phyloP scores from a whole-genome alignment of 2,888 invertebrate species.

The Drosophila eohydei region DNA sequence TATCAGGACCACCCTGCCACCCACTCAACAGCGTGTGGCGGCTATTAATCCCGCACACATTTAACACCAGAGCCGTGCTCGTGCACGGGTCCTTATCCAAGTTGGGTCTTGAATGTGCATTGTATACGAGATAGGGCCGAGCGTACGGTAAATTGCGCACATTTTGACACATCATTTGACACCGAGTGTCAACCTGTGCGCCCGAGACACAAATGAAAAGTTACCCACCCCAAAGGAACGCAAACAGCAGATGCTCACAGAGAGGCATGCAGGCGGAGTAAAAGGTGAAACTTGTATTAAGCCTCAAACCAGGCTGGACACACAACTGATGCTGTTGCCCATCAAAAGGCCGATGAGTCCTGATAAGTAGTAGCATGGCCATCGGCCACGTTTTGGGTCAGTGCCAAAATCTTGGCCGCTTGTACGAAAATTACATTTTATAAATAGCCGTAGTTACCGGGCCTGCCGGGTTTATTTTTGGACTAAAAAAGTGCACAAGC shows the following conservation, averaged over 20 bases:
- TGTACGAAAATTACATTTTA: constrained; percentile 57
- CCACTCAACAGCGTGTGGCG: constrained; percentile 54
- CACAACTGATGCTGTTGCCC: constrained; percentile 39
- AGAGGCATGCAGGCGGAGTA: constrained; percentile 30
- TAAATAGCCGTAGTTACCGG: constrained; percentile 47
- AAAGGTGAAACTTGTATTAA: constrained; percentile 59
- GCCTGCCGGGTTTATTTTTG: constrained; percentile 42
- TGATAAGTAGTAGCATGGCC: constrained; percentile 48
- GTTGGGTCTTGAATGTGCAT: constrained; percentile 19
- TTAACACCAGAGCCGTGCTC: constrained; percentile 44
- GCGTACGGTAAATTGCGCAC: constrained; percentile 75
- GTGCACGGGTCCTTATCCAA: neutral
- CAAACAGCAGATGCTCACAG: neutral
- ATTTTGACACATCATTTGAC: constrained; percentile 83
- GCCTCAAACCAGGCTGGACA: constrained; percentile 33
- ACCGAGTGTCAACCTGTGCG: constrained; percentile 70
- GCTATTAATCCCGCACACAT: constrained; percentile 73
- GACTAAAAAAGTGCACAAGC: constrained; percentile 39
- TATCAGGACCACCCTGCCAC: constrained; percentile 11
- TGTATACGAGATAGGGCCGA: constrained; percentile 37
- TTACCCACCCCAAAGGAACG: constrained; percentile 34
- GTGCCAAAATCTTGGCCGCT: constrained; percentile 46
- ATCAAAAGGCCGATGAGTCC: constrained; percentile 55
- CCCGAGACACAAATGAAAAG: constrained; percentile 74
- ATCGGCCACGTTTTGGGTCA: constrained; percentile 65